Evolutionary conservation across 1,140 invertebrate genomes (phyloP), one percentile per base, ranked within the genome.

Genomic region (Nasonia longicornis): DNA sequence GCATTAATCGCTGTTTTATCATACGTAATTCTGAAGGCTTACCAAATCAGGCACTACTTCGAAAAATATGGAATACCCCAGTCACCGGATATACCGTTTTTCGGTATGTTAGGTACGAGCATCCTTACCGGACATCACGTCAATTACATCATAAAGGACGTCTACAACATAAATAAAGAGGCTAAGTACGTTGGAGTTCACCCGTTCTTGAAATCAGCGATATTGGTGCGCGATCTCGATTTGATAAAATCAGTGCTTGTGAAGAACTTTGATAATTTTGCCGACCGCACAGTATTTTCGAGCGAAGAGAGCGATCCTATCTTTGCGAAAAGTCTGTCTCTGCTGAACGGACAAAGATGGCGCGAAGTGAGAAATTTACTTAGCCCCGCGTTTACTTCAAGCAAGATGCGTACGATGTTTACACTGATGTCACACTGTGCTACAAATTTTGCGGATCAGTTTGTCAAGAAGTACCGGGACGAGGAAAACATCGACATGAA

Each of bases 181-280:
- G 80, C 84, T 7, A 85, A 84, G 74, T 87, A 87, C 72, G 69
- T 87, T 66, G 87, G 86, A n/a, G 11, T 71, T 0, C 70, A 81
- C 22, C n/a, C 72, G 6, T 73, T 84, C 2, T 77, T 75, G 45
- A 81, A 81, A 67, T 89, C 89, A 0, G 67, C 73, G 4, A 74
- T 91, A 7, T 64, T 90, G 16, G 66, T 92, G 6, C 84, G 87
- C 67, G 91, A 92, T 79, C 83, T 88, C 2, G 86, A 92, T 14
- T 63, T 91, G 10, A 86, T 92, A 11, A 89, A 88, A 82, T 77
- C 88, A n/a, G 85, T 92, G 67, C 48, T 88, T 2, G 84, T 91
- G 2, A 92, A 91, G 82, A 90, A 90, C 82, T 92, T 92, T 82
- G 78, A 86, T 8, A 69, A 86, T 77, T 91, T 91, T 83, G 82